Percentiles rank a stretch among this genome's conserved stretches.
These are phyloP conservation scores for Andrena flavipes DNA, from an alignment of 2,888 invertebrate genomes.

Conservation along the genomic window DNA sequence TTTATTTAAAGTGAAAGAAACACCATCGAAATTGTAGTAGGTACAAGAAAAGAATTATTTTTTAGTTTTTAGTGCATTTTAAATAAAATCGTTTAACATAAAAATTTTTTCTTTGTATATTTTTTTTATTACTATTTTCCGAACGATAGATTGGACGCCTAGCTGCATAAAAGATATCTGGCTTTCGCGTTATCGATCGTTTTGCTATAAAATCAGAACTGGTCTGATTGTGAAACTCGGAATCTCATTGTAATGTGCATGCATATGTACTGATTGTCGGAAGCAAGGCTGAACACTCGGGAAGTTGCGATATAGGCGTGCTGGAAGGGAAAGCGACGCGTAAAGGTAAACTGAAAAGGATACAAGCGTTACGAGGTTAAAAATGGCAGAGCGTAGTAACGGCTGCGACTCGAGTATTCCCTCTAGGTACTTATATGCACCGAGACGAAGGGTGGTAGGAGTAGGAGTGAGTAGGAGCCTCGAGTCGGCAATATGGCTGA, in stretches of 20 bases:
- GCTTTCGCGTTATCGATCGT: not conserved
- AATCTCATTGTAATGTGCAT: no score
- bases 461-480: conserved; percentile 53
- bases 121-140: not conserved
- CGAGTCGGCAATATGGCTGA: conserved; percentile 82
- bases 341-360: no score
- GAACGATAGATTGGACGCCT: not conserved
- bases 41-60: no score
- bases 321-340: not conserved
- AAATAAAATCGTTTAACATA: no score
- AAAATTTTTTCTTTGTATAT: no score
- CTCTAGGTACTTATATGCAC: conserved; percentile 52
- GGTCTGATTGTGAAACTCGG: no score
- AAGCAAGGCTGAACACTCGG: not conserved
- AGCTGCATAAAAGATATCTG: not conserved
- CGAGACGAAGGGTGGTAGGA: conserved; percentile 66
- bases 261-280: not conserved
- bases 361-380: not conserved
- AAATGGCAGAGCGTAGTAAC: conserved; percentile 8
- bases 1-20: no score
- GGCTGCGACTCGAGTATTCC: conserved; percentile 36
- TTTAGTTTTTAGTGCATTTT: no score
- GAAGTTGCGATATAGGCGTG: not conserved
- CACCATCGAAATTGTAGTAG: no score
- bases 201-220: not conserved